These are phyloP conservation scores for Patella vulgata DNA, from an alignment of 1,140 invertebrate species.

Conservation along the genomic window DNA sequence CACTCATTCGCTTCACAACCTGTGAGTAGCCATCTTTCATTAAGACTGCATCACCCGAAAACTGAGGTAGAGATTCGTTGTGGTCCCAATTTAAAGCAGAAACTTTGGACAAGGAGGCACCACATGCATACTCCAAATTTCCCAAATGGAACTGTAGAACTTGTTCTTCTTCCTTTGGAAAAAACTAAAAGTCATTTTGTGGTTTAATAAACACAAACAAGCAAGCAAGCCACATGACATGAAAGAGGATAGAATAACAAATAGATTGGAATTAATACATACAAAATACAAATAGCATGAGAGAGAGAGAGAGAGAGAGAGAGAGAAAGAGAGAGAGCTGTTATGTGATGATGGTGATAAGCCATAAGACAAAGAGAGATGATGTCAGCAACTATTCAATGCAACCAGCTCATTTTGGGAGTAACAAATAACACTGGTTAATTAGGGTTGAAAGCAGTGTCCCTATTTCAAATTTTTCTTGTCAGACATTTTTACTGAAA, in stretches of 20 bases:
- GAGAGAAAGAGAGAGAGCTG: no score
- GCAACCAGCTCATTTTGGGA: no score
- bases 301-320: background rate
- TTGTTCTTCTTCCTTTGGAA: slow-evolving; percentile 57
- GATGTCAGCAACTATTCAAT: no score
- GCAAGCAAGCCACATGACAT: no score
- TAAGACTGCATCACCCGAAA: slow-evolving; percentile 61
- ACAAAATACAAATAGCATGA: background rate
- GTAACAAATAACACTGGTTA: no score
- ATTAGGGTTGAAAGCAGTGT: no score
- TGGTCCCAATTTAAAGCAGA: slow-evolving; percentile 68
- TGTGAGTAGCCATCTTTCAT: slow-evolving; percentile 48
- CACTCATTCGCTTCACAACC: slow-evolving; percentile 51
- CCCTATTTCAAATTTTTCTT: no score
- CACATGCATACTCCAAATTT: slow-evolving; percentile 67
- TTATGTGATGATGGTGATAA: no score
- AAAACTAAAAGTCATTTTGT: slow-evolving; percentile 3
- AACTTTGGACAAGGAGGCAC: slow-evolving; percentile 55
- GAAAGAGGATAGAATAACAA: background rate
- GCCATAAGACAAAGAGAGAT: no score
- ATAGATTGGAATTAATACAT: background rate
- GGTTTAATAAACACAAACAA: background rate
- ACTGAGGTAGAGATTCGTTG: slow-evolving; percentile 65
- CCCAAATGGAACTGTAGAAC: slow-evolving; percentile 65
- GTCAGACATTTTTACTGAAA: no score